Percentiles rank a stretch among this genome's conserved stretches.
Conservation (phyloP, 2,797 vertebrate species). For the Pelochelys cantorii region DNA sequence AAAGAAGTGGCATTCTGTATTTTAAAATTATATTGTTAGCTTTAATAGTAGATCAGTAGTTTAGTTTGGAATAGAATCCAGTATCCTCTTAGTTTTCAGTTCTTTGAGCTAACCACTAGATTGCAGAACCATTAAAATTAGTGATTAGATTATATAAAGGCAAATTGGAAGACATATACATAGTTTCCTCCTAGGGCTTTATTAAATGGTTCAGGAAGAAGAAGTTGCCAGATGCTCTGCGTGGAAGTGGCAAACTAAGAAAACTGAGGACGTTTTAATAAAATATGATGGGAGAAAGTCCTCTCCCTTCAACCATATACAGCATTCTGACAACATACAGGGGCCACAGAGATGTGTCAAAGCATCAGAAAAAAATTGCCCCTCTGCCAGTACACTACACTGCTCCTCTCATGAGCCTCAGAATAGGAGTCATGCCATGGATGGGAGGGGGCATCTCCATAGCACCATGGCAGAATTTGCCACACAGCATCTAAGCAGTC, state of each 20-base stretch:
- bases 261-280: background rate
- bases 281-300: background rate
- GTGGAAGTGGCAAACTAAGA: background rate
- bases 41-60: background rate
- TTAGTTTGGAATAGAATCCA: background rate
- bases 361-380: background rate
- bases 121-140: background rate
- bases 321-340: background rate
- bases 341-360: background rate
- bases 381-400: background rate
- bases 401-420: background rate
- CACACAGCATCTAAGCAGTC: background rate
- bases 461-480: background rate
- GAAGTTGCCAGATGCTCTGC: background rate
- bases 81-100: background rate
- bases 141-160: background rate
- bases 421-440: background rate
- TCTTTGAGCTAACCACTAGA: background rate
- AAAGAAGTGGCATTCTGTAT: background rate
- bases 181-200: background rate
- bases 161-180: background rate
- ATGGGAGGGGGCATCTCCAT: background rate
- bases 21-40: background rate
- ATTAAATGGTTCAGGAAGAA: background rate
- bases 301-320: background rate